These are phyloP conservation scores for Spialia ferax DNA, from an alignment of 2,888 invertebrate species.

Conservation along the genomic window DNA sequence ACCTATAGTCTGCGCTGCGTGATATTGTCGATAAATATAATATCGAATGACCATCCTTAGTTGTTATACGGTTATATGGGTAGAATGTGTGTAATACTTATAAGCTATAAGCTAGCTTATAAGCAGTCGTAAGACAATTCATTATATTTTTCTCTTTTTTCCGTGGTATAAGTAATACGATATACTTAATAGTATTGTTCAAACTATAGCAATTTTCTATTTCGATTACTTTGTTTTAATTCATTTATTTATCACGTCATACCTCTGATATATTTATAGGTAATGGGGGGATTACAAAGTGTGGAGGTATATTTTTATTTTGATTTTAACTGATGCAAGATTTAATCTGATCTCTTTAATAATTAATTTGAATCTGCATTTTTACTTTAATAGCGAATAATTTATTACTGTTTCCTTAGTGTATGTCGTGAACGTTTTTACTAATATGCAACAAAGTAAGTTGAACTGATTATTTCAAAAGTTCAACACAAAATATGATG, in stretches of 20 bases:
- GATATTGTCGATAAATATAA: too few species aligned
- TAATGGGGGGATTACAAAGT: not conserved
- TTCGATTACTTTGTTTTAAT: too few species aligned
- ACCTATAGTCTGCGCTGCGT: too few species aligned
- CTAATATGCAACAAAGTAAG: not conserved
- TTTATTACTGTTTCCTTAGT: constrained; percentile 7
- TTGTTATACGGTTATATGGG: too few species aligned
- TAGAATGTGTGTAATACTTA: too few species aligned
- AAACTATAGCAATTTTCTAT: too few species aligned
- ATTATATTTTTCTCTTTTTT: too few species aligned
- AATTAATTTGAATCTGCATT: constrained; percentile 34
- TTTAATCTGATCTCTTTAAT: constrained; percentile 32
- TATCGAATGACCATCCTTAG: too few species aligned
- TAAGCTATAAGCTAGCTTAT: too few species aligned
- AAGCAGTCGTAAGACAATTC: too few species aligned
- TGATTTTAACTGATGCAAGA: not conserved
- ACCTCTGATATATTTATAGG: not conserved
- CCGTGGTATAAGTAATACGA: too few species aligned
- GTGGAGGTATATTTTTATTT: not conserved
- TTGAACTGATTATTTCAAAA: not conserved
- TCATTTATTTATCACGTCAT: not conserved
- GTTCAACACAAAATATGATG: not conserved
- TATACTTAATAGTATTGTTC: too few species aligned
- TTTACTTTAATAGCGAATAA: constrained; percentile 17
- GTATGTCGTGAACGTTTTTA: not conserved